These are phyloP conservation scores for Drosophila dives DNA, from an alignment of 2,888 invertebrate genomes.

Conservation along the genomic window DNA sequence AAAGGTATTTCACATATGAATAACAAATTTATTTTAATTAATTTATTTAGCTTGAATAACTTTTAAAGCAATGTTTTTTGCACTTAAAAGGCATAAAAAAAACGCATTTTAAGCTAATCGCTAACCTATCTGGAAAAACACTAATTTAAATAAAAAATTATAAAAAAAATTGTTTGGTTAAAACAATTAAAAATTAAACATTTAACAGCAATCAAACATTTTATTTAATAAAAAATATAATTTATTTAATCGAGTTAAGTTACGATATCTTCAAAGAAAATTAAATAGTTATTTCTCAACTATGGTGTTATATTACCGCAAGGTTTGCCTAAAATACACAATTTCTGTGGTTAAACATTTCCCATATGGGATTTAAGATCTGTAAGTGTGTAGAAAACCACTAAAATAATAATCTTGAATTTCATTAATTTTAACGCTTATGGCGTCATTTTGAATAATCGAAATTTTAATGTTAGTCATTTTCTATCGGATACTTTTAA, in stretches of 20 bases:
- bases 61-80: not conserved
- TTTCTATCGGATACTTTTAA: slow-evolving; percentile 26
- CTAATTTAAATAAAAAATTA: not conserved
- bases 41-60: not conserved
- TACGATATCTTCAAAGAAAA: not conserved
- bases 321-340: not conserved
- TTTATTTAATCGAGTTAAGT: not conserved
- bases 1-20: not conserved
- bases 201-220: not conserved
- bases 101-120: not conserved
- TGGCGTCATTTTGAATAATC: slow-evolving; percentile 23
- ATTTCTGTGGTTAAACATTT: not conserved
- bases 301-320: not conserved
- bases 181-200: not conserved
- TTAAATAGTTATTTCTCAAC: not conserved
- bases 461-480: slow-evolving; percentile 16
- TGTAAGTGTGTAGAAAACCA: not conserved
- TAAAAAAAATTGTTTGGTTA: not conserved
- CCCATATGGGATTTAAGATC: not conserved
- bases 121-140: not conserved
- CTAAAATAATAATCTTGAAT: not conserved
- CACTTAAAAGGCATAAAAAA: too few species aligned
- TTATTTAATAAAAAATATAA: not conserved
- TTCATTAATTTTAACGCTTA: slow-evolving; percentile 25
- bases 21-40: not conserved